Percentiles rank a stretch among this genome's conserved stretches.
phyloP scores from a whole-genome alignment of 2,888 invertebrate genomes.

The Sipunculus nudus region DNA sequence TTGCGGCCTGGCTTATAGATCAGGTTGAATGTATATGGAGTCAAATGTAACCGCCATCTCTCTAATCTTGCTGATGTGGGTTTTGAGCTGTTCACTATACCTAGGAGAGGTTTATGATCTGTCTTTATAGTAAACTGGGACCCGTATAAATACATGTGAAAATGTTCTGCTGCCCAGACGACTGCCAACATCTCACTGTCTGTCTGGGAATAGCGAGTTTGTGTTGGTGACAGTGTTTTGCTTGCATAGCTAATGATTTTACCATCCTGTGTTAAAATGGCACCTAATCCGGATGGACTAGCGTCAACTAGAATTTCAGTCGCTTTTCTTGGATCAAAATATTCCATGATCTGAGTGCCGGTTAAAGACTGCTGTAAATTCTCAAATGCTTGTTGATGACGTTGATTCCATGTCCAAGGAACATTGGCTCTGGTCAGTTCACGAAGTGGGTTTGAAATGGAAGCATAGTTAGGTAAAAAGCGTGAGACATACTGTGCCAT shows the following conservation, averaged over 20 bases:
- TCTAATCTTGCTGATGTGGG: conserved; percentile 40
- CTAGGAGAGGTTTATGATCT: conserved; percentile 11
- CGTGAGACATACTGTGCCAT: conserved; percentile 39
- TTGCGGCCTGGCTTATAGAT: conserved; percentile 33
- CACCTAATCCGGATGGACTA: conserved; percentile 40
- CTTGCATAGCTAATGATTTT: neutral
- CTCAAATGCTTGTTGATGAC: conserved; percentile 32
- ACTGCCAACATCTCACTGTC: conserved; percentile 3
- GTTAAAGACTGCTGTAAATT: conserved; percentile 7
- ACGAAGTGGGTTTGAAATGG: conserved; percentile 39
- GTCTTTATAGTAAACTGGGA: conserved; percentile 1
- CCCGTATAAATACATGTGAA: conserved; percentile 8
- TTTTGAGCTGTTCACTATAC: conserved; percentile 19
- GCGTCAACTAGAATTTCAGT: conserved; percentile 39
- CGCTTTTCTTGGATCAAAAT: conserved; percentile 30
- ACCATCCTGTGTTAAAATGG: conserved; percentile 27
- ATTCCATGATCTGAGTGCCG: conserved; percentile 23
- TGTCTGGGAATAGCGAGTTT: conserved; percentile 10
- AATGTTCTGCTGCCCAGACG: conserved; percentile 9
- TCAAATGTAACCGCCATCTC: conserved; percentile 38
- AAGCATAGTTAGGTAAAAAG: conserved; percentile 43
- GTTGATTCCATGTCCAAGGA: conserved; percentile 34
- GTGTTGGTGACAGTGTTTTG: neutral
- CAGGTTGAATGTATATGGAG: conserved; percentile 31
- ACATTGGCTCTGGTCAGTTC: conserved; percentile 33